Percentiles rank a stretch among this genome's conserved stretches.
These are phyloP conservation scores for Stigmatopora nigra DNA, from an alignment of 2,113 vertebrate genomes.

Conservation along the genomic window DNA sequence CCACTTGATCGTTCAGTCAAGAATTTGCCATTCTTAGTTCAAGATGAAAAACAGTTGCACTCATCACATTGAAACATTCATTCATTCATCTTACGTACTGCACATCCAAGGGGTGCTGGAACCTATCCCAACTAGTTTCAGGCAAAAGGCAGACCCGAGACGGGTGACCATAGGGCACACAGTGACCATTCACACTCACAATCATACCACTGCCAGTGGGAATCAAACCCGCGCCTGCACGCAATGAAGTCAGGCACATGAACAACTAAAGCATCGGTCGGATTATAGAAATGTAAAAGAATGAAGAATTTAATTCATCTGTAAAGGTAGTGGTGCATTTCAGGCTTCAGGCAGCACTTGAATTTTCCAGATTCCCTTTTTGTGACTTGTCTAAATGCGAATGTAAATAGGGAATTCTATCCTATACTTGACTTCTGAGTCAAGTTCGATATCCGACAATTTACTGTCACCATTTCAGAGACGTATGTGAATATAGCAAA, in stretches of 20 bases:
- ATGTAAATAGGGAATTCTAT: conserved; percentile 10
- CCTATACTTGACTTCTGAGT: conserved; percentile 19
- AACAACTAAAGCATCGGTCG: too few species aligned
- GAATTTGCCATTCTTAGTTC: not conserved
- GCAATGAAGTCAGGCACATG: too few species aligned
- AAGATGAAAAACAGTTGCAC: not conserved
- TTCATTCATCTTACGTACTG: too few species aligned
- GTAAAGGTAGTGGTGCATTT: not conserved
- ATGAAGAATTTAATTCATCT: not conserved
- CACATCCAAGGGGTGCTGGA: too few species aligned
- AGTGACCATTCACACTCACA: too few species aligned
- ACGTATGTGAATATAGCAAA: conserved; percentile 49
- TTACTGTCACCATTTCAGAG: conserved; percentile 41
- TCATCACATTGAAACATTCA: not conserved
- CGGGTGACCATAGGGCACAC: too few species aligned
- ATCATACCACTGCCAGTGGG: too few species aligned
- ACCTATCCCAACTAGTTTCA: too few species aligned
- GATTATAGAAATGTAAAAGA: not conserved
- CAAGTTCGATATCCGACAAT: conserved; percentile 26
- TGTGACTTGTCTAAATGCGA: not conserved
- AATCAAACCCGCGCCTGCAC: too few species aligned
- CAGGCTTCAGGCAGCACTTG: not conserved
- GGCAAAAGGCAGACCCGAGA: too few species aligned
- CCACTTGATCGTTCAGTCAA: too few species aligned
- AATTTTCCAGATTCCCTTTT: not conserved